Evolutionary conservation across 2,797 vertebrate species (phyloP).

Genomic region (Masticophis lateralis): DNA sequence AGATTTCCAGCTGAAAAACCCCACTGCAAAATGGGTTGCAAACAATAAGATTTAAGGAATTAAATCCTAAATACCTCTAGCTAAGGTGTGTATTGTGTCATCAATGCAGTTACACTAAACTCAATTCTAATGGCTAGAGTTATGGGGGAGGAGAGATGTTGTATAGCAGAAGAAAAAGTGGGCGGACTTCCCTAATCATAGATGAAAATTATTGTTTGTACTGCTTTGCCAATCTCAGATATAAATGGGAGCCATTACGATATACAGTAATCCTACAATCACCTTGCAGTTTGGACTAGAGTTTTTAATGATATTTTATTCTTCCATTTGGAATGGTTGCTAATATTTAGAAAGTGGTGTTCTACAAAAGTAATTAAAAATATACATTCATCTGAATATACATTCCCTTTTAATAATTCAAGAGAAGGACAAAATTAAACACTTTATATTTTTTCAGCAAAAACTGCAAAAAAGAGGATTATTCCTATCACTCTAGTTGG

Average conservation of each 20-base stretch:
- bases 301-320: not conserved
- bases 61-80: not conserved
- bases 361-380: not conserved
- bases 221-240: not conserved
- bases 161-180: not conserved
- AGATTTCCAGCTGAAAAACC: not conserved
- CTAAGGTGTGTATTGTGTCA: not conserved
- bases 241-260: not conserved
- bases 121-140: not conserved
- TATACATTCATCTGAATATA: not conserved
- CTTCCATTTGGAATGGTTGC: not conserved
- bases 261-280: not conserved
- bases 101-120: not conserved
- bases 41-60: constrained; percentile 14
- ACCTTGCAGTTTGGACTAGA: not conserved
- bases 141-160: not conserved
- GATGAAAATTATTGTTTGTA: not conserved
- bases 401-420: not conserved
- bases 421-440: not conserved
- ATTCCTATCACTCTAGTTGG: not conserved
- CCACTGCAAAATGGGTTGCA: not conserved
- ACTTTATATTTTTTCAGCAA: not conserved
- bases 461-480: not conserved
- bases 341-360: not conserved
- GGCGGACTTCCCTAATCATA: not conserved